A percentile compares a stretch with the other conserved stretches of the same genome.
phyloP scores from a whole-genome alignment of 2,113 vertebrate genomes.

The Tenebrosternarchus preto region DNA sequence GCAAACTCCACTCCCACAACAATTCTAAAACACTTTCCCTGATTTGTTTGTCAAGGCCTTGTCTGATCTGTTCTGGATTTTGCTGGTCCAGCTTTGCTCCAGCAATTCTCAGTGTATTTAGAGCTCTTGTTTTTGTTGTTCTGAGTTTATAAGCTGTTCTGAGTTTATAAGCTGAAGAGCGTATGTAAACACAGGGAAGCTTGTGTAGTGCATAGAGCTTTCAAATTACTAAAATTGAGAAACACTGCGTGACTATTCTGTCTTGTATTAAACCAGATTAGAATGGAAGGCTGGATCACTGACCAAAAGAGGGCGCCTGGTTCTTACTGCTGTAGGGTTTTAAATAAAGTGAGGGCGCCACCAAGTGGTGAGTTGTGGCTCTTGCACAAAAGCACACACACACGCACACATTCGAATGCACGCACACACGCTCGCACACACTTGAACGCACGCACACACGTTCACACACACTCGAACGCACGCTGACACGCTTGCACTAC shows the following conservation, averaged over 20 bases:
- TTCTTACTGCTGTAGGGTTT: neutral
- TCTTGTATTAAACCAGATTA: too few species aligned
- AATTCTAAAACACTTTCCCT: neutral
- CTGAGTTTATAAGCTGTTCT: too few species aligned
- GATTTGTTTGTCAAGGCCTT: too few species aligned
- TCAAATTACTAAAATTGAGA: too few species aligned
- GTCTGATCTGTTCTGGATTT: too few species aligned
- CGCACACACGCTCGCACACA: neutral
- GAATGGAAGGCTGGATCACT: neutral
- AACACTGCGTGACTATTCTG: too few species aligned
- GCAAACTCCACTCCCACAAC: neutral
- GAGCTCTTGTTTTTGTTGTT: too few species aligned
- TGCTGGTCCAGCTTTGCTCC: too few species aligned
- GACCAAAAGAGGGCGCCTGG: slow-evolving; percentile 7
- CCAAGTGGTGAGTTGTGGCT: neutral
- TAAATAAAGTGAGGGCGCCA: neutral
- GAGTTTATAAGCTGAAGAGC: too few species aligned
- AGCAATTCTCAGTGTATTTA: too few species aligned
- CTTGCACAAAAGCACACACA: slow-evolving; percentile 3
- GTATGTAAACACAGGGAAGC: too few species aligned
- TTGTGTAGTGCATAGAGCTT: too few species aligned
- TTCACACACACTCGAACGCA: neutral
- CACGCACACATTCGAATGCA: neutral
- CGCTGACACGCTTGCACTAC: slow-evolving; percentile 62
- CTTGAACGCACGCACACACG: slow-evolving; percentile 3